phyloP scores from a whole-genome alignment of 2,888 invertebrate genomes.

The Erebia epiphron region DNA sequence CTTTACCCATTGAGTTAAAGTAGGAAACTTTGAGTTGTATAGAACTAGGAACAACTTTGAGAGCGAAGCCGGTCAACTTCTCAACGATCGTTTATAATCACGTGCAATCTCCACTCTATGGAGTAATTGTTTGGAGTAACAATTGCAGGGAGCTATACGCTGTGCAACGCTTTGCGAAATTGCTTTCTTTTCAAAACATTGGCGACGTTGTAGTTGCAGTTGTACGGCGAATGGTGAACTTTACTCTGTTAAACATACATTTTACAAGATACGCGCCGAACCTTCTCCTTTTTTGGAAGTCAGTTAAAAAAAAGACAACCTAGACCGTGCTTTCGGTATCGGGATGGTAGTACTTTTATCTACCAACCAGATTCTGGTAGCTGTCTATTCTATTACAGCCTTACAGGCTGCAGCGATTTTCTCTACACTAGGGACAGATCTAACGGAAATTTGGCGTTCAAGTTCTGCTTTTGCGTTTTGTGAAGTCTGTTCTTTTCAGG shows the following conservation, averaged over 20 bases:
- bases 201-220: background rate
- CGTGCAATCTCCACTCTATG: constrained; percentile 34
- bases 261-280: no score
- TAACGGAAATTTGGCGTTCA: background rate
- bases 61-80: constrained; percentile 59
- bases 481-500: no score
- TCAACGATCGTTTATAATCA: constrained; percentile 54
- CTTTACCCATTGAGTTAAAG: constrained; percentile 46
- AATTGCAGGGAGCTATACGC: constrained; percentile 9
- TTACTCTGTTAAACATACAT: background rate
- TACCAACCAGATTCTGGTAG: no score
- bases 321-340: background rate
- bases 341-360: no score
- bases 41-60: constrained; percentile 53
- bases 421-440: background rate
- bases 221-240: background rate
- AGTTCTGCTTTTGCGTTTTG: no score
- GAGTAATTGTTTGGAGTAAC: constrained; percentile 21
- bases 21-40: constrained; percentile 47
- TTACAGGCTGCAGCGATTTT: background rate
- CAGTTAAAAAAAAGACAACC: background rate
- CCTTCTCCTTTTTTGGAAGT: no score
- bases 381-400: no score
- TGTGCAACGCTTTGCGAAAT: constrained; percentile 11
- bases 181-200: constrained; percentile 19